A percentile compares a stretch with the other conserved stretches of the same genome.
Evolutionary conservation across 2,888 invertebrate species (phyloP).

Genomic region (Protophormia terraenovae): DNA sequence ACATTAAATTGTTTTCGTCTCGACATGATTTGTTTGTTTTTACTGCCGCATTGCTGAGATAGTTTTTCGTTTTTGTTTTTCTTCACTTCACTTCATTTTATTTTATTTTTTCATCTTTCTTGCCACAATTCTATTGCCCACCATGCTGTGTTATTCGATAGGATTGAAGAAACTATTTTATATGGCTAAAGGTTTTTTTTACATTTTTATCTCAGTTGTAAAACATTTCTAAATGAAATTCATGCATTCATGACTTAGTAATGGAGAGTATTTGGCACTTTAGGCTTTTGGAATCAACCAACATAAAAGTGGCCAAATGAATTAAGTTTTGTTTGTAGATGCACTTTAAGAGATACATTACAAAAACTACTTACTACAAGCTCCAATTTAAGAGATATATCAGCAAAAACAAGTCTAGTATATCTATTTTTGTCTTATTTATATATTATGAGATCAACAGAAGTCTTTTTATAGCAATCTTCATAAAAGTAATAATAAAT

Average conservation of each 20-base stretch:
- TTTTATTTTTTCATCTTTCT: neutral
- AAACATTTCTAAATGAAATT: conserved; percentile 7
- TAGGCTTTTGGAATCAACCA: neutral
- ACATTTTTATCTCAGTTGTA: neutral
- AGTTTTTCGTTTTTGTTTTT: conserved; percentile 12
- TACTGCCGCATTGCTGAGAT: conserved; percentile 63
- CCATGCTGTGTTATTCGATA: conserved; percentile 17
- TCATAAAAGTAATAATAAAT: neutral
- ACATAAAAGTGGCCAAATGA: conserved; percentile 7
- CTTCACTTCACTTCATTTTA: neutral
- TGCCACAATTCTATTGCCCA: conserved; percentile 31
- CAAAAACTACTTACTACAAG: neutral
- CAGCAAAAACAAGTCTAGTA: neutral
- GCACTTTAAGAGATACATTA: neutral
- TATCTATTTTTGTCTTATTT: neutral
- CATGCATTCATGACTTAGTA: neutral
- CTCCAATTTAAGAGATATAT: neutral
- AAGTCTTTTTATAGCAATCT: neutral
- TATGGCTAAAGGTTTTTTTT: conserved; percentile 11
- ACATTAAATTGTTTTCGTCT: conserved; percentile 51
- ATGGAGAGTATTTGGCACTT: conserved; percentile 13
- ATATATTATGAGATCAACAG: neutral
- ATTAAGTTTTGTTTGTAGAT: conserved; percentile 3
- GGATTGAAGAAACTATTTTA: neutral
- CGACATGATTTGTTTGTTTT: conserved; percentile 50